Percentiles rank a stretch among this genome's conserved stretches.
These are phyloP conservation scores for Timema podura DNA, from an alignment of 2,888 invertebrate species.

Conservation along the genomic window DNA sequence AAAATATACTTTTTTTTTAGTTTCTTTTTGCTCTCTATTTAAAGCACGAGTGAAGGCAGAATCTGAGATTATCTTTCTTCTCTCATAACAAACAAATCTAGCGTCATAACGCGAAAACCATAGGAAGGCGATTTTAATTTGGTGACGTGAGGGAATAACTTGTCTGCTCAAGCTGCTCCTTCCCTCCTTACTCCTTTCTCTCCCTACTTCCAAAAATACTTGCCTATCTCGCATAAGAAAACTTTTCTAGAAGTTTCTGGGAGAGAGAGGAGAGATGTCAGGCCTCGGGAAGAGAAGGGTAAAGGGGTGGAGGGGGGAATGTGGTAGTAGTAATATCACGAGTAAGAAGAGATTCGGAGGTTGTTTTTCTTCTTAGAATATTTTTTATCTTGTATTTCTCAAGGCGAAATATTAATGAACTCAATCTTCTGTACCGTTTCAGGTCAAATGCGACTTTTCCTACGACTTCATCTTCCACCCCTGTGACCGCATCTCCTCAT, in stretches of 20 bases:
- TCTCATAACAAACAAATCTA: slow-evolving; percentile 24
- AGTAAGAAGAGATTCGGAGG: slow-evolving; percentile 22
- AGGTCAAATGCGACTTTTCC: slow-evolving; percentile 32
- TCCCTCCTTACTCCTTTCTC: slow-evolving; percentile 7
- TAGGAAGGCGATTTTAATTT: slow-evolving; percentile 28
- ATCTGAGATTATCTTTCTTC: too few relatives aligned
- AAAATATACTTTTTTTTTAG: too few relatives aligned
- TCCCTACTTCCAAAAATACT: neutral
- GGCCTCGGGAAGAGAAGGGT: slow-evolving; percentile 18
- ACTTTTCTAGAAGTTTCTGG: slow-evolving; percentile 24
- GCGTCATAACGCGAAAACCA: slow-evolving; percentile 24
- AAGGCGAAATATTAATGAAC: slow-evolving; percentile 28
- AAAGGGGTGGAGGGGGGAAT: too few relatives aligned
- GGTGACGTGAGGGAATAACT: slow-evolving; percentile 23
- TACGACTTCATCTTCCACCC: slow-evolving; percentile 32
- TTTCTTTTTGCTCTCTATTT: too few relatives aligned
- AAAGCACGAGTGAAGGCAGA: too few relatives aligned
- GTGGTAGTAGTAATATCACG: too few relatives aligned
- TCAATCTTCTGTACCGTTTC: slow-evolving; percentile 33
- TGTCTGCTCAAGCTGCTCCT: slow-evolving; percentile 28
- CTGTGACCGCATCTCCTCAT: slow-evolving; percentile 46
- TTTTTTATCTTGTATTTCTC: slow-evolving; percentile 19
- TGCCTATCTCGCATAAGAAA: slow-evolving; percentile 1
- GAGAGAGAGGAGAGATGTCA: slow-evolving; percentile 24
- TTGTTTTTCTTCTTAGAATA: slow-evolving; percentile 1